These are phyloP conservation scores for Ptychadena robeensis DNA, from an alignment of 2,797 vertebrate genomes.

Conservation along the genomic window DNA sequence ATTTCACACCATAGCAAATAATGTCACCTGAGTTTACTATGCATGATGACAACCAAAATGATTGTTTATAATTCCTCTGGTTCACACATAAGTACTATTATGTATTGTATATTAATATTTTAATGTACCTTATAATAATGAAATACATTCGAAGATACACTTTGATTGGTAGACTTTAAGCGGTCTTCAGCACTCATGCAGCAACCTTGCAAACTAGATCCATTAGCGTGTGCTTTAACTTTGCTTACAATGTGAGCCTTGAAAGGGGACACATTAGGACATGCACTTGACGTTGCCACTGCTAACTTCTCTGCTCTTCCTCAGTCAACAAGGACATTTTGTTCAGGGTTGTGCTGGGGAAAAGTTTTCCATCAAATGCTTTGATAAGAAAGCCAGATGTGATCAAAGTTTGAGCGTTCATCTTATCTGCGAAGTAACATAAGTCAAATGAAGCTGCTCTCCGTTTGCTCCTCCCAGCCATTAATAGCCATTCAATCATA, in stretches of 20 bases:
- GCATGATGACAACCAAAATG: no score
- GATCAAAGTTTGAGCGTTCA: conserved; percentile 73
- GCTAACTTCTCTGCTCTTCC: conserved; percentile 35
- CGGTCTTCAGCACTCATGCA: neutral
- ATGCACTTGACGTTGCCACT: conserved; percentile 26
- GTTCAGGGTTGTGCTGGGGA: conserved; percentile 54
- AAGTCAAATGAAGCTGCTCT: conserved; percentile 75
- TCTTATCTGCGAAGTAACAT: conserved; percentile 75
- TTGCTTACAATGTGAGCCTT: neutral
- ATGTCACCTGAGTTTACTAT: no score
- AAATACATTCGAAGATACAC: no score
- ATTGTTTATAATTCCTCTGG: no score
- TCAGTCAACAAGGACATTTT: conserved; percentile 58
- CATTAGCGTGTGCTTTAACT: neutral
- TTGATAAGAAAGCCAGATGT: conserved; percentile 60
- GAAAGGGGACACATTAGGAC: conserved; percentile 20
- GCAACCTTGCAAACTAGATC: neutral
- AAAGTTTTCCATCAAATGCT: conserved; percentile 65
- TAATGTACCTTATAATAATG: no score
- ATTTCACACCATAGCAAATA: no score
- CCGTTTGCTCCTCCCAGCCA: conserved; percentile 72
- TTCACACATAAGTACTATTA: no score
- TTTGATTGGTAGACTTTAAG: neutral
- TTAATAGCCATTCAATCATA: conserved; percentile 80
- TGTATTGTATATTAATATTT: no score